These are phyloP conservation scores for Strigops habroptila DNA, from an alignment of 2,113 vertebrate species.

Conservation along the genomic window DNA sequence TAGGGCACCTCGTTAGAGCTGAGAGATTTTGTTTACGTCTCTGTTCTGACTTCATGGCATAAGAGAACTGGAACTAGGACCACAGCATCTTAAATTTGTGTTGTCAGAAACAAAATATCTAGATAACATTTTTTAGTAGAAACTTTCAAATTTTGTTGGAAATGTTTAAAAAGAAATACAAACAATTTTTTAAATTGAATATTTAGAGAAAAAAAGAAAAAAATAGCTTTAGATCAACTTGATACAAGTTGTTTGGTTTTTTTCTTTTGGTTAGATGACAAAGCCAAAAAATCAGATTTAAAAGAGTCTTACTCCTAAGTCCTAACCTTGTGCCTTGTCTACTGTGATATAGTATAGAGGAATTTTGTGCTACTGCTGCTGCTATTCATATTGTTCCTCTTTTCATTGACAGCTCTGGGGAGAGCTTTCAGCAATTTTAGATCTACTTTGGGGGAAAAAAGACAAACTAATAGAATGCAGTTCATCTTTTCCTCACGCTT, in stretches of 20 bases:
- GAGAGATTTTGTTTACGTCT: background rate
- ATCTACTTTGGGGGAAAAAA: background rate
- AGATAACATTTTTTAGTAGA: background rate
- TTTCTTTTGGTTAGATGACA: background rate
- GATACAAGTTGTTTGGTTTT: background rate
- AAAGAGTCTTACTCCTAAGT: background rate
- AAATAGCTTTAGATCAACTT: background rate
- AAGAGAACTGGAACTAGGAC: background rate
- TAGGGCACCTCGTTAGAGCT: background rate
- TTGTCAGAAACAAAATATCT: background rate
- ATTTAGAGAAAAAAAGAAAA: background rate
- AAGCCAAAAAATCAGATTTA: background rate
- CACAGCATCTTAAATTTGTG: background rate
- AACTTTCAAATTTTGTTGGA: background rate
- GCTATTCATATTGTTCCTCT: background rate
- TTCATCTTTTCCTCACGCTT: background rate
- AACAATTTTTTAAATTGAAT: background rate
- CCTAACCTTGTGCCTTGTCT: background rate
- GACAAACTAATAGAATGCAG: background rate
- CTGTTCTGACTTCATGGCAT: background rate
- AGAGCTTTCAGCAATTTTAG: background rate
- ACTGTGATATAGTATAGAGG: background rate
- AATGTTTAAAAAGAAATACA: background rate
- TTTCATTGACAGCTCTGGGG: background rate
- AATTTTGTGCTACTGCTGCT: background rate